A percentile compares a stretch with the other conserved stretches of the same genome.
phyloP scores from a whole-genome alignment of 2,797 vertebrate genomes.

The Protonibea diacanthus region DNA sequence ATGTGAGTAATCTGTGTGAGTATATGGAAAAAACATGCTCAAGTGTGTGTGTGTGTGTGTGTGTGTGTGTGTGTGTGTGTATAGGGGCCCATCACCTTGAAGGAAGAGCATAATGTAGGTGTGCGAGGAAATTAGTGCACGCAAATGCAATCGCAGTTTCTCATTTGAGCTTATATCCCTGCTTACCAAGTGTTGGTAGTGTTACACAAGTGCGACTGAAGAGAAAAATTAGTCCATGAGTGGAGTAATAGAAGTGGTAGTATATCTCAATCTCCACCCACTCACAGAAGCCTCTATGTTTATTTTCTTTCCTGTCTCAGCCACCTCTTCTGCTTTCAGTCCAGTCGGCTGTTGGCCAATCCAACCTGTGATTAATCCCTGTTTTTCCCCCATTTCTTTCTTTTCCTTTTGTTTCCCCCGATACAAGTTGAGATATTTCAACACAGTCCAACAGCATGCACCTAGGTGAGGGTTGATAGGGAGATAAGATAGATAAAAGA shows the following conservation, averaged over 20 bases:
- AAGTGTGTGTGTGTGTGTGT: constrained; percentile 5
- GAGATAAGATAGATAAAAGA: constrained; percentile 43
- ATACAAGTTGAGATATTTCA: constrained; percentile 42
- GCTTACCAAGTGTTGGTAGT: constrained; percentile 22
- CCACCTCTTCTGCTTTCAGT: constrained; percentile 43
- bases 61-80: constrained; percentile 5
- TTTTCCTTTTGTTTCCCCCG: constrained; percentile 20
- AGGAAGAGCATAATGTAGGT: constrained; percentile 19
- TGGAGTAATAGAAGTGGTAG: constrained; percentile 35
- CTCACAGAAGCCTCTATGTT: constrained; percentile 61
- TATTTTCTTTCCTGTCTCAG: constrained; percentile 64
- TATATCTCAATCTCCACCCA: constrained; percentile 63
- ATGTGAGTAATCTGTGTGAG: constrained; percentile 41
- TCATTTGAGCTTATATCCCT: background rate
- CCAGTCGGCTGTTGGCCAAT: constrained; percentile 48
- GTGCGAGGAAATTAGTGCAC: constrained; percentile 15
- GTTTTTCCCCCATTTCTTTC: constrained; percentile 1
- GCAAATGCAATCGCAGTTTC: constrained; percentile 14
- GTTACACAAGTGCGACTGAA: constrained; percentile 21
- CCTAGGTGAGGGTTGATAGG: constrained; percentile 22
- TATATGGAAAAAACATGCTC: constrained; percentile 52
- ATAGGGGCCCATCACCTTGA: constrained; percentile 25
- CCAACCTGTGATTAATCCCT: constrained; percentile 42
- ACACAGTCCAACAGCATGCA: constrained; percentile 12
- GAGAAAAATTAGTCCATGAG: constrained; percentile 27